Evolutionary conservation across 2,113 vertebrate genomes (phyloP), one percentile per base, ranked within the genome.

Genomic region (Myotis lucifugus): DNA sequence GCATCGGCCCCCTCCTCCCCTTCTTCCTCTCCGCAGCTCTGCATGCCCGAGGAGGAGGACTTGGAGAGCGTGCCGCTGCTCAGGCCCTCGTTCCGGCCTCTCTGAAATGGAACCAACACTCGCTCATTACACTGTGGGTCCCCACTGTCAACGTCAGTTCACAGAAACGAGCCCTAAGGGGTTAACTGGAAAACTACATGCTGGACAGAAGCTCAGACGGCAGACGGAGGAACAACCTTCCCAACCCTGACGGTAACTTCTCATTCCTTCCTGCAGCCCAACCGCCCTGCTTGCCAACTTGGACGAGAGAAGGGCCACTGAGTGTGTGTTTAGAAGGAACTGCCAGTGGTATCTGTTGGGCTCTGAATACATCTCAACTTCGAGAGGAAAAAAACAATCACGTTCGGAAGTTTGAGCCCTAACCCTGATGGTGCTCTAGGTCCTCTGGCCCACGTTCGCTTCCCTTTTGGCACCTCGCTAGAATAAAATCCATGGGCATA

Each of bases 11-110:
- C 99, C 96, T 99, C 99, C 96, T 99, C 99, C 0, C 99, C 99
- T 97, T 99, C 99, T 93, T 99, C 99, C 96, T 99, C 99, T 2
- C 99, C 99, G 0, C 99, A 99, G 98, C 99, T 99, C 98, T 99
- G 99, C 99, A 99, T 99, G 87, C 99, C 99, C 0, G 99, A 99
- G 0, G 99, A 99, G 7, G 99, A 99, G 27, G 99, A 99, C 95
- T 99, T 99, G 70, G 99, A 99, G 54, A 99, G 98, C 0, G 99
- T 99, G 73, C 99, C 99, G 18, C 99, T 99, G 95, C 99, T 99
- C 87, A 99, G 98, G 10, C 99, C 99, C 96, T 99, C 99, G 0
- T 99, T 99, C 69, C 99, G 98, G 94, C 99, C 99, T 94, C 99
- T 99, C 99, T 99, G 98, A 87, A 97, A 98, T 19, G 29, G 95